A percentile compares a stretch with the other conserved stretches of the same genome.
Conservation (phyloP, 2,797 vertebrate genomes). For the Anas flavirostris region DNA sequence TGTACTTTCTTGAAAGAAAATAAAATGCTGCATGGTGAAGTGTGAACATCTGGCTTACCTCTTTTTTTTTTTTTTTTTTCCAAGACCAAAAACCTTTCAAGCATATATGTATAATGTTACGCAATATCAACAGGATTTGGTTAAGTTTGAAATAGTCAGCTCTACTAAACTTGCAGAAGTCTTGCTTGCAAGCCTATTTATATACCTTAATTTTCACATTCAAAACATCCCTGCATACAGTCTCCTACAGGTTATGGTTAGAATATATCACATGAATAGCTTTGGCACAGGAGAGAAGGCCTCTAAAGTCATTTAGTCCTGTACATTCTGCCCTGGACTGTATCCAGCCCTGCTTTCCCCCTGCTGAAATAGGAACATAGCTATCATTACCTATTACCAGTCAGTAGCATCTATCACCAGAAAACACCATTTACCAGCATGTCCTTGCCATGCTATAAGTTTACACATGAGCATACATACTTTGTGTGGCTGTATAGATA, state of each 20-base stretch:
- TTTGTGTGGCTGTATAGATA: background rate
- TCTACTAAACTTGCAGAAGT: background rate
- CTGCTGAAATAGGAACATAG: background rate
- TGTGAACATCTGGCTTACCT: background rate
- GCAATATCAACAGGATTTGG: background rate
- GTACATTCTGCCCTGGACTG: background rate
- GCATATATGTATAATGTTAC: fast-evolving
- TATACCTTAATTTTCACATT: background rate
- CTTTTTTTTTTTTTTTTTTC: background rate
- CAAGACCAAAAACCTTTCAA: background rate
- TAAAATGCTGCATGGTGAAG: background rate
- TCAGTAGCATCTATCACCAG: background rate
- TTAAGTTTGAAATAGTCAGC: background rate
- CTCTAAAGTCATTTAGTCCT: background rate
- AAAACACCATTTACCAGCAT: background rate
- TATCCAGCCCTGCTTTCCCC: background rate
- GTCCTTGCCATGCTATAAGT: background rate
- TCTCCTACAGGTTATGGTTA: background rate
- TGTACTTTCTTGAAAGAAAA: background rate
- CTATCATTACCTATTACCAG: background rate
- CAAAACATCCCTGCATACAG: background rate
- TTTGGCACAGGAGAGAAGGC: background rate
- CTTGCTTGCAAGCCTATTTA: background rate
- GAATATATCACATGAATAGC: fast-evolving
- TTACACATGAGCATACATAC: background rate